Conservation (phyloP, 2,797 vertebrate genomes). For the Lophotriccus pileatus region DNA sequence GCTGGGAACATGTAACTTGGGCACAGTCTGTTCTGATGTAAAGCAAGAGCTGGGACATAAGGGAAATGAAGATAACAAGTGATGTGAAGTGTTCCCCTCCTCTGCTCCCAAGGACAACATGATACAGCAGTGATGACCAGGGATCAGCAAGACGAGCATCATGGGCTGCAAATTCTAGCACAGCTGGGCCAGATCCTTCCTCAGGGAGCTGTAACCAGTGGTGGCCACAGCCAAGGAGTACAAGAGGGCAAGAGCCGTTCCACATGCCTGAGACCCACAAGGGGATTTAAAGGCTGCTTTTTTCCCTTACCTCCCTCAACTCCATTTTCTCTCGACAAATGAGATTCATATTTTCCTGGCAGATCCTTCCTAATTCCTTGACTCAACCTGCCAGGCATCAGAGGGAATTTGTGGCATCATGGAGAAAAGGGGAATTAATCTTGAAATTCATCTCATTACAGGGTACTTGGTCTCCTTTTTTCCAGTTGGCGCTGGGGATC, state of each 20-base stretch:
- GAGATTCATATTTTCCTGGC: neutral
- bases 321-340: neutral
- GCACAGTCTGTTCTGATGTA: neutral
- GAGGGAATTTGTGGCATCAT: neutral
- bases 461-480: neutral
- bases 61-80: neutral
- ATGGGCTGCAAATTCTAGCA: rapidly evolving
- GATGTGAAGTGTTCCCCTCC: neutral
- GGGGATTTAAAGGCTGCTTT: neutral
- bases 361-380: neutral
- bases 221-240: rapidly evolving
- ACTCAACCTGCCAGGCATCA: neutral
- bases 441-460: neutral
- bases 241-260: neutral
- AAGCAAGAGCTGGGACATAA: neutral
- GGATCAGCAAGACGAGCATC: neutral
- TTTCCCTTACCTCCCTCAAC: neutral
- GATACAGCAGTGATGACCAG: neutral
- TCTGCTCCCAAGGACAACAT: neutral
- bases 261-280: neutral
- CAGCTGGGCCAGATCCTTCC: neutral
- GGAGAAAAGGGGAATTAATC: neutral
- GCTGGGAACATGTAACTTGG: neutral
- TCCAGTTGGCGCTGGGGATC: neutral
- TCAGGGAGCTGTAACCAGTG: neutral